Conservation (phyloP, 1,140 invertebrate genomes). For the Trichogramma pretiosum region DNA sequence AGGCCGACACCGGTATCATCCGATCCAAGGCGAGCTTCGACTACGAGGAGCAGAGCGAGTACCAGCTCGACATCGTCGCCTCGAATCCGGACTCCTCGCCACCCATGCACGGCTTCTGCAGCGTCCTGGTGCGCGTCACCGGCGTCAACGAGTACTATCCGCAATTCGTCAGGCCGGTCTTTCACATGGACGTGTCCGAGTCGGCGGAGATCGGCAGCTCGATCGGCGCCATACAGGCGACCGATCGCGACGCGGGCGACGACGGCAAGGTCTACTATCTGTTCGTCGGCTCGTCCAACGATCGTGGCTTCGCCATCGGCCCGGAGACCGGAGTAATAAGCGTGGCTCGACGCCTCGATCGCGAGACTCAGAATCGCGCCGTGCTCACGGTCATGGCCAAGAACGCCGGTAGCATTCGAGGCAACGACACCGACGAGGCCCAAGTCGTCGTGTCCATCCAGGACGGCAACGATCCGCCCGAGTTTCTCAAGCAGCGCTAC, state of each 20-base stretch:
- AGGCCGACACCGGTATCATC: constrained; percentile 67
- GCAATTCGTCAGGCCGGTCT: constrained; percentile 81
- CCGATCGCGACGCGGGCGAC: constrained; percentile 83
- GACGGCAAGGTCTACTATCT: constrained; percentile 88
- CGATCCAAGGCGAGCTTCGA: constrained; percentile 72
- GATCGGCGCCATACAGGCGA: constrained; percentile 79
- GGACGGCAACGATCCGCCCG: constrained; percentile 92
- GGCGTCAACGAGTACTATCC: constrained; percentile 91
- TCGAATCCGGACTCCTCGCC: constrained; percentile 72
- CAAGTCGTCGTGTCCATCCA: constrained; percentile 87
- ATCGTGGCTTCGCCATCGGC: constrained; percentile 82
- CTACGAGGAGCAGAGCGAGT: constrained; percentile 75
- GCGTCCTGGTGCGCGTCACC: constrained; percentile 67
- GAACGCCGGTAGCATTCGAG: constrained; percentile 82
- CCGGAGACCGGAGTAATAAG: constrained; percentile 74
- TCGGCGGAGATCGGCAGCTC: constrained; percentile 78
- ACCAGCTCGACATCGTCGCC: constrained; percentile 73
- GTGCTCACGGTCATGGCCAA: constrained; percentile 89
- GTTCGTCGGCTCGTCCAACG: constrained; percentile 86
- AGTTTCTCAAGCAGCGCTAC: constrained; percentile 72
- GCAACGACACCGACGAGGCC: constrained; percentile 91
- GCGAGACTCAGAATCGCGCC: constrained; percentile 84
- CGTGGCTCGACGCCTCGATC: constrained; percentile 72
- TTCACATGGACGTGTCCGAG: constrained; percentile 90
- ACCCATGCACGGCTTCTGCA: constrained; percentile 64